These are phyloP conservation scores for Ommatoiulus sabulosus DNA, from an alignment of 2,888 invertebrate species.

Conservation along the genomic window DNA sequence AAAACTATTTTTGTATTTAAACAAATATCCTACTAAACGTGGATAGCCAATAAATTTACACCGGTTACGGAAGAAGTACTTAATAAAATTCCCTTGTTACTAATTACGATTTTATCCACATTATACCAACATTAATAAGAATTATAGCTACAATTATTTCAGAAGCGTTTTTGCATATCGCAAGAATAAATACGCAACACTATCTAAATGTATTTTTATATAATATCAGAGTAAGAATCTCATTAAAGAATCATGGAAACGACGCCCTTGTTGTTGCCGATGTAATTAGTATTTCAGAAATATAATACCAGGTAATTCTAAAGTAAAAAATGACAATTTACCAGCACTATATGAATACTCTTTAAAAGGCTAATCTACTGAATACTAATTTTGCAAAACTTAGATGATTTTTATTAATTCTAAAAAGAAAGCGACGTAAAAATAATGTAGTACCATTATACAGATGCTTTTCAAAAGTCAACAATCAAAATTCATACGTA, in stretches of 20 bases:
- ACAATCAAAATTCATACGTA: too few relatives aligned
- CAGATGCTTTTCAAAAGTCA: too few relatives aligned
- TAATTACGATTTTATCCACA: constrained; percentile 15
- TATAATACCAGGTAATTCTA: neutral
- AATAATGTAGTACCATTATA: neutral
- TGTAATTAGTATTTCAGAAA: neutral
- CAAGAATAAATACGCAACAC: neutral
- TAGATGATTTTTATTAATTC: neutral
- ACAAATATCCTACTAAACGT: neutral
- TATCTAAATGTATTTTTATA: neutral
- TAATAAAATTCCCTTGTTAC: neutral
- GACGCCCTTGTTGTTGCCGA: neutral
- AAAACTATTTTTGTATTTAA: neutral
- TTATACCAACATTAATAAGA: neutral
- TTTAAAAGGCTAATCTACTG: neutral
- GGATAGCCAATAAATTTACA: neutral
- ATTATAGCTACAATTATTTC: neutral
- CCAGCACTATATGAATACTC: neutral
- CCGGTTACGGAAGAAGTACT: neutral
- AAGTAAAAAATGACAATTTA: neutral
- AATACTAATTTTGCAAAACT: neutral
- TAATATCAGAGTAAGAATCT: neutral
- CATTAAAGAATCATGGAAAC: neutral
- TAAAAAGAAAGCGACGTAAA: neutral
- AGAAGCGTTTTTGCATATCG: neutral